These are phyloP conservation scores for Lasioglossum vierecki DNA, from an alignment of 2,888 invertebrate species.

Conservation along the genomic window DNA sequence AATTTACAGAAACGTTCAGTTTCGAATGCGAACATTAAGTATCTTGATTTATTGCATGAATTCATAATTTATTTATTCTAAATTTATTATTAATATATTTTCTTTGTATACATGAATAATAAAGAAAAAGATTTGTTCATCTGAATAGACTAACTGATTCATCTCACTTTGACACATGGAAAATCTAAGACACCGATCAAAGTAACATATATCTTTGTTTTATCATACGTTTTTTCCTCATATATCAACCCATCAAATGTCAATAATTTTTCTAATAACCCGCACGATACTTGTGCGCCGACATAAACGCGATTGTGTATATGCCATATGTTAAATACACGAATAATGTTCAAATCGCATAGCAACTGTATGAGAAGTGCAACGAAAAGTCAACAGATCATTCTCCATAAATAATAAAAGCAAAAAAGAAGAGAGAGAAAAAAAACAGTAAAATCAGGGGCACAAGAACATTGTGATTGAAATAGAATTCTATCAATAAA, in stretches of 20 bases:
- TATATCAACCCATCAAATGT: not conserved
- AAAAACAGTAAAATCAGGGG: conserved; percentile 33
- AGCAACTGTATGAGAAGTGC: conserved; percentile 8
- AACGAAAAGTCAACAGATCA: not conserved
- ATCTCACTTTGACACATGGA: not conserved
- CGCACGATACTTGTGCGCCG: conserved; percentile 25
- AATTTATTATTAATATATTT: not conserved
- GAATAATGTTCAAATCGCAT: conserved; percentile 15
- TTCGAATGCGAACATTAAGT: not conserved
- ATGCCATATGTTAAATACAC: conserved; percentile 46
- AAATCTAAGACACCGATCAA: not conserved
- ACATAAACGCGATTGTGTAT: not conserved
- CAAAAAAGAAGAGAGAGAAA: not conserved
- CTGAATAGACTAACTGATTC: not conserved
- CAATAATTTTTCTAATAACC: conserved; percentile 4
- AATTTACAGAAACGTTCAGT: not conserved
- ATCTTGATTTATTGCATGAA: not conserved
- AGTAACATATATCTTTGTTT: conserved; percentile 8
- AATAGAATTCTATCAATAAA: conserved; percentile 46
- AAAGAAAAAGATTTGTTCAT: not conserved
- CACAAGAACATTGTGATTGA: conserved; percentile 30
- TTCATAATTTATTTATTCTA: not conserved
- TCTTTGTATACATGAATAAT: not conserved
- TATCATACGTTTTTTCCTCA: not conserved
- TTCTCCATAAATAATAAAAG: conserved; percentile 18